phyloP scores from a whole-genome alignment of 2,113 vertebrate species.

The Emydocephalus ijimae region DNA sequence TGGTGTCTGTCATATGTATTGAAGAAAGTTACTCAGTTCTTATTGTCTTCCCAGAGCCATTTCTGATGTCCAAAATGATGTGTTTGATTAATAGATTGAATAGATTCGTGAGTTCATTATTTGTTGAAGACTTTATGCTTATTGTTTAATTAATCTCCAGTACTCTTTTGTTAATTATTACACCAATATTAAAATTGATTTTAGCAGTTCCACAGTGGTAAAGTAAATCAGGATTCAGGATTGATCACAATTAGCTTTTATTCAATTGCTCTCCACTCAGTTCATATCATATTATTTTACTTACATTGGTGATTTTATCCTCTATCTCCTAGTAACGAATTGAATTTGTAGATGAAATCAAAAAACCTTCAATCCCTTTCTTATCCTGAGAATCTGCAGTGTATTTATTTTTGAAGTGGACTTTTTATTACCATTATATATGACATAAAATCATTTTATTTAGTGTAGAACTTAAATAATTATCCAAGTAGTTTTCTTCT shows the following conservation, averaged over 20 bases:
- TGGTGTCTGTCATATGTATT: conserved; percentile 34
- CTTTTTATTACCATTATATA: conserved; percentile 60
- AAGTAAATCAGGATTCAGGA: background rate
- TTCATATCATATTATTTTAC: background rate
- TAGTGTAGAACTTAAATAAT: conserved; percentile 53
- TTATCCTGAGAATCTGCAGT: conserved; percentile 53
- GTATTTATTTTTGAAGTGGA: conserved; percentile 48
- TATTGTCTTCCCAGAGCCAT: background rate
- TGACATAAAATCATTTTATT: conserved; percentile 60
- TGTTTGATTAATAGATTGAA: background rate
- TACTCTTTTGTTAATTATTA: background rate
- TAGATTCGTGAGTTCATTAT: background rate
- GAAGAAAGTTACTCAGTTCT: conserved; percentile 37
- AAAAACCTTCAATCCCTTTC: conserved; percentile 55
- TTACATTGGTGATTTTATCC: conserved; percentile 21
- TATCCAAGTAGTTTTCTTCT: conserved; percentile 57
- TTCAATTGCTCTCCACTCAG: background rate
- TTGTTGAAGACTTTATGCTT: background rate
- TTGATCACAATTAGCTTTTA: background rate
- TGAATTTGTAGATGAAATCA: conserved; percentile 45
- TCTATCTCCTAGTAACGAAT: conserved; percentile 46
- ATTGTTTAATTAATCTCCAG: background rate
- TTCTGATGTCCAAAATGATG: background rate
- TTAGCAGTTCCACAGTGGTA: background rate
- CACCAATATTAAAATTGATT: background rate